Evolutionary conservation across 2,888 invertebrate genomes (phyloP), one percentile per base, ranked within the genome.

Genomic region (Synanthedon formicaeformis): DNA sequence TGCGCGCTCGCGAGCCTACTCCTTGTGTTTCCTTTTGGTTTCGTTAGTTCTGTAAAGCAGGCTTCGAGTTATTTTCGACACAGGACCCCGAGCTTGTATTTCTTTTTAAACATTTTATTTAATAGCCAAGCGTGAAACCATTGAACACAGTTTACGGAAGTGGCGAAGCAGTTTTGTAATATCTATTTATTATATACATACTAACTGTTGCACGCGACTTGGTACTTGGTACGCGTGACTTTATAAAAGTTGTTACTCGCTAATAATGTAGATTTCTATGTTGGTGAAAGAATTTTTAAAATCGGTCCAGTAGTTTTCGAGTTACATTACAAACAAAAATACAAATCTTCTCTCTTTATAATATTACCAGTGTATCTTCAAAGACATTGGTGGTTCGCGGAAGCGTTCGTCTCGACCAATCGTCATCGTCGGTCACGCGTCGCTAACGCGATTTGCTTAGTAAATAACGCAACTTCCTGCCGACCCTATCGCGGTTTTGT

Each of bases 361-460:
- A 23, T 23, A 23, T 23, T 23, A 14, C 14, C 2, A n/a, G 45
- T 45, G 14, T 14, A 45, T 13, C 45, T 45, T 45, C 45, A 45
- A 45, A 45, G 59, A 61, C 59, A 63, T 62, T 58, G 57, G 60
- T 63, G 34, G 63, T 63, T 74, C 66, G 63, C 73, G 77, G 77
- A 79, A 77, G 71, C 66, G 62, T 61, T 63, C 57, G 63, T 59
- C 61, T 63, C 62, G 59, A 69, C 64, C 34, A 10, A 65, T 71
- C 69, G 65, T 64, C 49, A 49, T 16, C 68, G 60, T 68, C 62
- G 70, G 73, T 72, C 75, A 78, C 77, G 78, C 73, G 64, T 71
- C 71, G 70, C 62, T 68, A 71, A 78, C 72, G 75, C 75, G 71
- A 70, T 74, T 75, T 73, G 77, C 77, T 72, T 74, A 75, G 74